Evolutionary conservation across 2,113 vertebrate species (phyloP), one percentile per base, ranked within the genome.

Genomic region (Cryptotis parvus): DNA sequence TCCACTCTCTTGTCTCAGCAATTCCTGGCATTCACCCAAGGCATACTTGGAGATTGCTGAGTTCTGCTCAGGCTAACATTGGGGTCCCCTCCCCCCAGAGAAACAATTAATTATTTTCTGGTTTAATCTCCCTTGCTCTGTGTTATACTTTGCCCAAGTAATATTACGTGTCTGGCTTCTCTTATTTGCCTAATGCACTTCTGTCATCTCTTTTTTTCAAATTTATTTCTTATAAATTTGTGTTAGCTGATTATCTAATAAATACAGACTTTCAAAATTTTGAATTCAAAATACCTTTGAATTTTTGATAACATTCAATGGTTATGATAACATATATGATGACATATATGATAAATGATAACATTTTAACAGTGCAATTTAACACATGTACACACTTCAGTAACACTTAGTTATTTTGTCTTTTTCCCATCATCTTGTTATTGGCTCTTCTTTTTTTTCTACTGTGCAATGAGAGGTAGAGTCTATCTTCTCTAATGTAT

Each of bases 171-270:
- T 18, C 49, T 45, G 15, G 58, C 66, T 80, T 88, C n/a, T 45
- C 79, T 72, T 80, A 9, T 68, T 68, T 61, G 45, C 45, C 74
- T 72, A 26, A 41, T 35, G 2, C 14, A 33, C 24, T 14, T 87
- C 74, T 58, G 35, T 3, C 43, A 7, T 73, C n/a, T 73, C 11
- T 18, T 4, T 69, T 63, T 80, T 72, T 41, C 29, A 10, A 70
- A 83, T 61, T 63, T 33, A 26, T 52, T 35, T 3, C 15, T 49
- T 88, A 33, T 58, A 66, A 84, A 7, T 75, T 86, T 75, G 66
- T 58, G 69, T 92, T 92, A 94, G 70, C 31, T 85, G 43, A 80
- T 55, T 74, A n/a, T 74, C n/a, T 85, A 49, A 18, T 39, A 92
- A 81, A n/a, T 52, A 43, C 18, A 88, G 76, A n/a, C n/a, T n/a